Evolutionary conservation across 2,113 vertebrate genomes (phyloP).

Genomic region (Syngnathus floridae): DNA sequence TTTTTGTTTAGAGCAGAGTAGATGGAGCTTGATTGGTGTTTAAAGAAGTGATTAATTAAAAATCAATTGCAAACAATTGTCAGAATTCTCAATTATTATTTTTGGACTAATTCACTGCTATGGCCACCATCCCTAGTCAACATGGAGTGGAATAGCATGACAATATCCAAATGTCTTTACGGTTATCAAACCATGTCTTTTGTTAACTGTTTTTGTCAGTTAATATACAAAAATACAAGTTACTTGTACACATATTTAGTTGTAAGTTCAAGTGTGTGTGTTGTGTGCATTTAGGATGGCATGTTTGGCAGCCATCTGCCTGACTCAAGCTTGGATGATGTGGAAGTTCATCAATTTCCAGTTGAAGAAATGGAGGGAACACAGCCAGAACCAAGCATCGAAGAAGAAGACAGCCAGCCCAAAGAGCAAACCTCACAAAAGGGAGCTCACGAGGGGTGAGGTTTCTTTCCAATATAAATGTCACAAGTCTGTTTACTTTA

Average conservation of each 20-base stretch:
- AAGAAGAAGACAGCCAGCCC: constrained; percentile 71
- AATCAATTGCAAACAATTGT: not conserved
- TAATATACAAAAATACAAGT: not conserved
- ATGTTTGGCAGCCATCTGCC: constrained; percentile 77
- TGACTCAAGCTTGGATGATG: constrained; percentile 86
- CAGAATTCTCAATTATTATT: not conserved
- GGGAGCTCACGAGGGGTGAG: constrained; percentile 70
- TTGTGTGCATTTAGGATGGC: constrained; percentile 65
- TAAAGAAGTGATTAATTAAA: not conserved
- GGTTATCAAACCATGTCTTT: not conserved
- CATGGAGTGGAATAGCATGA: not conserved
- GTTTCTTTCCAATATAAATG: not conserved
- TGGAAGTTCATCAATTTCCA: constrained; percentile 85
- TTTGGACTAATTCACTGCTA: not conserved
- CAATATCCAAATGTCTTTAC: not conserved
- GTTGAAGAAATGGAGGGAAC: constrained; percentile 80
- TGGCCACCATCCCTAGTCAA: not conserved
- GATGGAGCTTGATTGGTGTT: not conserved
- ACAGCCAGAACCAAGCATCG: constrained; percentile 73
- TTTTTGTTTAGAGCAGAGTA: no score
- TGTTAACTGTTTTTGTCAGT: not conserved
- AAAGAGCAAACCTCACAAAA: constrained; percentile 73
- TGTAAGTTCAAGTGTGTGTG: not conserved
- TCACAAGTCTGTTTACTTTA: no score
- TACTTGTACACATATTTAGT: not conserved